These are phyloP conservation scores for Acrocephalus scirpaceus DNA, from an alignment of 2,797 vertebrate genomes.

Conservation along the genomic window DNA sequence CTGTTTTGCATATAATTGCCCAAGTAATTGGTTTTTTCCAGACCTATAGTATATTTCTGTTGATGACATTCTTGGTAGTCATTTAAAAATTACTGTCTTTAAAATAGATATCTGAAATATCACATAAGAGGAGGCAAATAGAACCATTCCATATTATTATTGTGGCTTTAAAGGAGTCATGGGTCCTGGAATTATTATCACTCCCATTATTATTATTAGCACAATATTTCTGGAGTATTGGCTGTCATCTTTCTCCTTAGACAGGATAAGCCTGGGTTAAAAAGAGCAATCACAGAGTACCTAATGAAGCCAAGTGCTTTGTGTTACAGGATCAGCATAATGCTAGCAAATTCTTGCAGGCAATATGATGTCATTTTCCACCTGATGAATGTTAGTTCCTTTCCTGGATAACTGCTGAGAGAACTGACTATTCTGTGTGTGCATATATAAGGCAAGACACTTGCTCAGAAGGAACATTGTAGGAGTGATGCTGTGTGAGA, in stretches of 20 bases:
- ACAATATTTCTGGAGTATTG: not conserved
- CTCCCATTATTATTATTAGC: not conserved
- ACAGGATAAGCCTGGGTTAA: not conserved
- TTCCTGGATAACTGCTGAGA: not conserved
- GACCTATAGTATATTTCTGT: not conserved
- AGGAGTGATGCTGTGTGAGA: not conserved
- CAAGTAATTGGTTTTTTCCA: not conserved
- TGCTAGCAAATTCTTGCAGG: not conserved
- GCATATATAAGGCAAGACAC: not conserved
- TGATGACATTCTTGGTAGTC: not conserved
- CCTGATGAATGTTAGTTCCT: not conserved
- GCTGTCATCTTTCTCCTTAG: not conserved
- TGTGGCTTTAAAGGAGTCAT: not conserved
- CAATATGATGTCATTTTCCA: not conserved
- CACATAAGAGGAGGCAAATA: not conserved
- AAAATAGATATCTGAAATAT: not conserved
- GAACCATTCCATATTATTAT: not conserved
- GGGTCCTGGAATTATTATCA: not conserved
- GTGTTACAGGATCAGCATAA: not conserved
- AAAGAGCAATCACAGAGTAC: not conserved
- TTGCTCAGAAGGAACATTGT: not conserved
- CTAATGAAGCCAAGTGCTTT: not conserved
- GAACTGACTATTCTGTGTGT: not conserved
- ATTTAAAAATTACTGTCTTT: not conserved
- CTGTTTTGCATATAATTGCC: not conserved